These are phyloP conservation scores for Sardinella longiceps DNA, from an alignment of 2,797 vertebrate species.

Conservation along the genomic window DNA sequence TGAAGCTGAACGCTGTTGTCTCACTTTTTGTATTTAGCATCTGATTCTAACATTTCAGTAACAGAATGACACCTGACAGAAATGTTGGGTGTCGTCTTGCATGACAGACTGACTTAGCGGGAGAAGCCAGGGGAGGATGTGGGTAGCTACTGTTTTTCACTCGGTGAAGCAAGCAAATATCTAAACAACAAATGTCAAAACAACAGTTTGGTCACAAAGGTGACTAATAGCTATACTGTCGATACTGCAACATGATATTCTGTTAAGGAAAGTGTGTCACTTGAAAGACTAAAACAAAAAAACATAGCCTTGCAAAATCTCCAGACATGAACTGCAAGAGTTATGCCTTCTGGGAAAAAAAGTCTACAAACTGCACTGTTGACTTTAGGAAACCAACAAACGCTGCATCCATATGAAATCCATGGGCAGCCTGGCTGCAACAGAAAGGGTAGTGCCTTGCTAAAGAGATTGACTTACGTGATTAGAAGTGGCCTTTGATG, in stretches of 20 bases:
- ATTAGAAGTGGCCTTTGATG: slow-evolving; percentile 61
- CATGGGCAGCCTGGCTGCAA: slow-evolving; percentile 43
- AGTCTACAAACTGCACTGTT: slow-evolving; percentile 24
- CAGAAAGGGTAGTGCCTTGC: slow-evolving; percentile 63
- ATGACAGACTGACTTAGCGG: slow-evolving; percentile 43
- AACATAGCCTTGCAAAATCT: slow-evolving; percentile 42
- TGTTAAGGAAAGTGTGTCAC: not conserved
- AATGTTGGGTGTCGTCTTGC: slow-evolving; percentile 31
- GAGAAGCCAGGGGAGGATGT: slow-evolving; percentile 49
- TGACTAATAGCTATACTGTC: slow-evolving; percentile 12
- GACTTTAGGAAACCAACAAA: slow-evolving; percentile 34
- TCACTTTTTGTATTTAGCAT: not conserved
- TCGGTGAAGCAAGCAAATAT: slow-evolving; percentile 26
- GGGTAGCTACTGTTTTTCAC: slow-evolving; percentile 35
- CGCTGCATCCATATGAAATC: slow-evolving; percentile 37
- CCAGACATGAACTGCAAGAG: slow-evolving; percentile 51
- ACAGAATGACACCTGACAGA: slow-evolving; percentile 38
- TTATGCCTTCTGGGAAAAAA: not conserved
- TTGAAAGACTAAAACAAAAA: not conserved
- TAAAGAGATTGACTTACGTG: slow-evolving; percentile 55
- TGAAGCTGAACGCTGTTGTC: not conserved
- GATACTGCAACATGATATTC: slow-evolving; percentile 8
- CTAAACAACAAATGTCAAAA: not conserved
- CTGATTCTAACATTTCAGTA: not conserved
- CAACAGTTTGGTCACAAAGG: not conserved